Evolutionary conservation across 2,888 invertebrate species (phyloP).

Genomic region (Tachina fera): DNA sequence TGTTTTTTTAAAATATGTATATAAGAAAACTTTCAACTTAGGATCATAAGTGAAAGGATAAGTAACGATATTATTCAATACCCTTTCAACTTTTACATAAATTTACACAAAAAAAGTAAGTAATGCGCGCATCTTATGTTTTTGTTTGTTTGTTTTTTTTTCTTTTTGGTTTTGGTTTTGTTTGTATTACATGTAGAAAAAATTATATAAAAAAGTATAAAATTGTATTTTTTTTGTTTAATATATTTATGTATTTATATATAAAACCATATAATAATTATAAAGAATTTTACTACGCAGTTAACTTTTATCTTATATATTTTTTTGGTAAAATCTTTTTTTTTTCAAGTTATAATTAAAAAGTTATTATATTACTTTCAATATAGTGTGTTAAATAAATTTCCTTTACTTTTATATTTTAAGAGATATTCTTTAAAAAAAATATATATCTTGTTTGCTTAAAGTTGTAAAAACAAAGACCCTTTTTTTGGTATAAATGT

Average conservation of each 20-base stretch:
- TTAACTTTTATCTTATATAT: conserved; percentile 38
- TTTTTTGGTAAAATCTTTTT: conserved; percentile 10
- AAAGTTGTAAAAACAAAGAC: conserved; percentile 54
- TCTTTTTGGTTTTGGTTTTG: conserved; percentile 36
- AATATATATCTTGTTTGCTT: conserved; percentile 40
- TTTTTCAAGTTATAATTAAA: conserved; percentile 31
- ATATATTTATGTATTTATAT: conserved; percentile 30
- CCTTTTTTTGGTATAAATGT: conserved; percentile 54
- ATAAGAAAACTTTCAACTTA: too few relatives aligned
- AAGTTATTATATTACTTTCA: conserved; percentile 20
- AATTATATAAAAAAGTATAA: conserved; percentile 70
- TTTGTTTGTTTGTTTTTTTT: conserved; percentile 18
- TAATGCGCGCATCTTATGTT: background rate
- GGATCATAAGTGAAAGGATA: too few relatives aligned
- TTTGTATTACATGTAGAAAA: conserved; percentile 65
- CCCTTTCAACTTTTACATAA: conserved; percentile 3
- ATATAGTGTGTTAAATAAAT: conserved; percentile 60
- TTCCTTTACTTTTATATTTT: conserved; percentile 29
- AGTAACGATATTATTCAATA: background rate
- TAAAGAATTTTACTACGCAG: conserved; percentile 64
- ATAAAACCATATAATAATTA: conserved; percentile 53
- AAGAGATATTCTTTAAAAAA: conserved; percentile 59
- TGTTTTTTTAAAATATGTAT: too few relatives aligned
- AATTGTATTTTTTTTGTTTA: conserved; percentile 45
- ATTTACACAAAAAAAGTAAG: background rate